Evolutionary conservation across 1,140 invertebrate species (phyloP).

Genomic region (Leptopilina boulardi): DNA sequence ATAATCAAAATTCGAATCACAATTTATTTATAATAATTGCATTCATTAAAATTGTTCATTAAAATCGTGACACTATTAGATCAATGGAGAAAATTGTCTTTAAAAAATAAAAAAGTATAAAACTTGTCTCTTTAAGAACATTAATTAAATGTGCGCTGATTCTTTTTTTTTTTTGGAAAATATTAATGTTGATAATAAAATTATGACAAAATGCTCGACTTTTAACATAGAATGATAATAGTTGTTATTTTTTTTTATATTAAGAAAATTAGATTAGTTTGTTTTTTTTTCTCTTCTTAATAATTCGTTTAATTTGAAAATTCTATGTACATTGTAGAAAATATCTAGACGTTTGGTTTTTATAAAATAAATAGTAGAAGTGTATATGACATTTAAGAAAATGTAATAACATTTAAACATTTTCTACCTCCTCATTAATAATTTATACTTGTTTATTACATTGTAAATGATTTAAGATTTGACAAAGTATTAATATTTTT

Average conservation of each 20-base stretch:
- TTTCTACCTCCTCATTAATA: conserved; percentile 24
- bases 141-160: too few relatives aligned
- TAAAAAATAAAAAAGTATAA: too few relatives aligned
- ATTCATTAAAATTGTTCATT: too few relatives aligned
- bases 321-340: conserved; percentile 17
- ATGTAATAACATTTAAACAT: conserved; percentile 5
- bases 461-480: not conserved
- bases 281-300: not conserved
- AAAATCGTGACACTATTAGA: too few relatives aligned
- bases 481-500: not conserved
- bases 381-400: not conserved
- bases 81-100: too few relatives aligned
- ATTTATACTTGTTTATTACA: not conserved
- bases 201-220: not conserved
- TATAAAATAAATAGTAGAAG: not conserved
- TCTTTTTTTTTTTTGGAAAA: not conserved
- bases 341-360: not conserved
- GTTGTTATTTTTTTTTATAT: not conserved
- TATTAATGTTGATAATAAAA: not conserved
- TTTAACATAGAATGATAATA: not conserved
- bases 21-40: too few relatives aligned
- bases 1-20: too few relatives aligned
- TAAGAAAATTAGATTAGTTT: conserved; percentile 3
- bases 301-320: not conserved
- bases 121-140: too few relatives aligned